Conservation (phyloP, 2,888 invertebrate species). For the Parnassius orleans region DNA sequence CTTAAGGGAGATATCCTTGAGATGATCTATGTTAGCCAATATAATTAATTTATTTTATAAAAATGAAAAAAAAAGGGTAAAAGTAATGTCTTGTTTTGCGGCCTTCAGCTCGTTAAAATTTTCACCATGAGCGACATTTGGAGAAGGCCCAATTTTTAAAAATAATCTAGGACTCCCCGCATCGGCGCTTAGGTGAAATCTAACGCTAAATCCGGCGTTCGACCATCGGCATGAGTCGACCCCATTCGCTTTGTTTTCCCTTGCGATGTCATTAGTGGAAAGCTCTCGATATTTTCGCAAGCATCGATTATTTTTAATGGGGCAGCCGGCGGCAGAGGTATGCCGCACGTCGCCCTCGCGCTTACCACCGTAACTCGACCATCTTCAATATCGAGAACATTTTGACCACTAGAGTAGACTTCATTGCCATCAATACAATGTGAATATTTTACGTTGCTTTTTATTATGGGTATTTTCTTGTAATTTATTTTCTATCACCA, state of each 20-base stretch:
- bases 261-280: slow-evolving; percentile 77
- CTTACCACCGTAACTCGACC: slow-evolving; percentile 34
- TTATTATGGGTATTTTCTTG: no score
- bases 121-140: neutral
- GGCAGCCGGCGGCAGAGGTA: slow-evolving; percentile 56
- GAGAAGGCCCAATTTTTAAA: neutral
- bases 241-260: slow-evolving; percentile 70
- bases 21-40: no score
- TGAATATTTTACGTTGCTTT: no score
- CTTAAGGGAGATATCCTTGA: no score
- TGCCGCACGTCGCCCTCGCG: slow-evolving; percentile 45
- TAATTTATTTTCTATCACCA: no score
- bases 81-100: no score
- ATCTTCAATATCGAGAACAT: neutral
- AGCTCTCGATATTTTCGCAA: slow-evolving; percentile 75
- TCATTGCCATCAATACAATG: no score
- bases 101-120: slow-evolving; percentile 5
- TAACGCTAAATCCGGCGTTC: slow-evolving; percentile 30
- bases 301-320: slow-evolving; percentile 80
- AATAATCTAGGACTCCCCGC: neutral
- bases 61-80: no score
- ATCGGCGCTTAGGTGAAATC: slow-evolving; percentile 14
- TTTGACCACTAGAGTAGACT: no score
- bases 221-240: slow-evolving; percentile 36
- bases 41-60: no score